These are phyloP conservation scores for Tipula confusa DNA, from an alignment of 2,888 invertebrate species.

Conservation along the genomic window DNA sequence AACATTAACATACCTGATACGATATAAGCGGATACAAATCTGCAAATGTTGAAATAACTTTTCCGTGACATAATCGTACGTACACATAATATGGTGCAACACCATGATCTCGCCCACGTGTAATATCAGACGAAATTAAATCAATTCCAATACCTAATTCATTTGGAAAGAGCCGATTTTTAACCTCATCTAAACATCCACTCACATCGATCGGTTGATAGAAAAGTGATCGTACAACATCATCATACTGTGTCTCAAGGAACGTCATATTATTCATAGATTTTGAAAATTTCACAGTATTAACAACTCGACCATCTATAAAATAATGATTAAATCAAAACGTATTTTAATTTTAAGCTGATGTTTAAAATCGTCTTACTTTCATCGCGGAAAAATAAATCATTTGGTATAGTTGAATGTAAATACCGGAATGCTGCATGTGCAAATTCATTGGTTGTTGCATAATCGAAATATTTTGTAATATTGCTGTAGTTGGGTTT, in stretches of 20 bases:
- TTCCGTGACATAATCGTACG: background rate
- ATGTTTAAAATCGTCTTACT: background rate
- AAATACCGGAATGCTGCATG: conserved; percentile 74
- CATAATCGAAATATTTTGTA: conserved; percentile 46
- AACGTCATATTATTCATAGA: background rate
- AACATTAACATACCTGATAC: background rate
- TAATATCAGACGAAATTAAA: background rate
- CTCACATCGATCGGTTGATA: background rate
- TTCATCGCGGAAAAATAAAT: background rate
- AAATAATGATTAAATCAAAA: background rate
- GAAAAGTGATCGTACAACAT: background rate
- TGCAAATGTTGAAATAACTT: background rate
- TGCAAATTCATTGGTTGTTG: conserved; percentile 63
- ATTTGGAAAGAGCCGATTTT: background rate
- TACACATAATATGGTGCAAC: background rate
- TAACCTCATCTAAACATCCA: background rate
- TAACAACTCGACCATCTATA: background rate
- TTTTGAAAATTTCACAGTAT: background rate
- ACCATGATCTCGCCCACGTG: background rate
- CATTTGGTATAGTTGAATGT: conserved; percentile 55
- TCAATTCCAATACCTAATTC: background rate
- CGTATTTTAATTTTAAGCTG: background rate
- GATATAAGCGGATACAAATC: background rate
- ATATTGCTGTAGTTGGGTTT: background rate
- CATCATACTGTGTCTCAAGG: conserved; percentile 1